Evolutionary conservation across 2,797 vertebrate genomes (phyloP).

Genomic region (Aldrovandia affinis): DNA sequence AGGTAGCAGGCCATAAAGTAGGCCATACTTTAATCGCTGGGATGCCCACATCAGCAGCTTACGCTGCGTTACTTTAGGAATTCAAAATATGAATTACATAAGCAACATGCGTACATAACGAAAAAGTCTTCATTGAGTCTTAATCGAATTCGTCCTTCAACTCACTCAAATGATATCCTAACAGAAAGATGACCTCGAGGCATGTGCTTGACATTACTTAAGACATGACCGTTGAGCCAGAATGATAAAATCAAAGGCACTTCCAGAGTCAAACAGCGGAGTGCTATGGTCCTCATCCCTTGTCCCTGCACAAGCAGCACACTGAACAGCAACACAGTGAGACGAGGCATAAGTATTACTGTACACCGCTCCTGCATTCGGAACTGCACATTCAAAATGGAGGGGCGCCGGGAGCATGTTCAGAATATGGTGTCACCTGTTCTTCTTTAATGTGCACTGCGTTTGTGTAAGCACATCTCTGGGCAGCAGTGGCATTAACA

Average conservation of each 20-base stretch:
- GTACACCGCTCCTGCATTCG: neutral
- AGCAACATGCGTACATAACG: neutral
- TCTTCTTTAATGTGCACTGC: neutral
- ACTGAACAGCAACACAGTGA: neutral
- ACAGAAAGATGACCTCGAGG: neutral
- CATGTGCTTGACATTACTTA: neutral
- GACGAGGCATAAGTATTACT: neutral
- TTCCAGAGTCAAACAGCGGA: neutral
- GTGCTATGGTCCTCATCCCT: neutral
- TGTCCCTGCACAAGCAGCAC: conserved; percentile 1
- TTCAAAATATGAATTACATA: neutral
- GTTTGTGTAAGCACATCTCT: neutral
- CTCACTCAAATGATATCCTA: neutral
- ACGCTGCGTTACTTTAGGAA: neutral
- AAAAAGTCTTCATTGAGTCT: neutral
- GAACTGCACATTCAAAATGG: neutral
- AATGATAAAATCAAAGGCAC: neutral
- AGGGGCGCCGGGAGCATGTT: neutral
- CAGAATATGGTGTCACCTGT: neutral
- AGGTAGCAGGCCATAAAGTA: neutral
- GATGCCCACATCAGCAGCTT: neutral
- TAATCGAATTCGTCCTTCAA: neutral
- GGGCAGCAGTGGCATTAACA: neutral
- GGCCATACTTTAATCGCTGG: neutral
- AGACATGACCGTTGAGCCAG: neutral